phyloP scores from a whole-genome alignment of 2,113 vertebrate genomes.

The Antechinus flavipes region DNA sequence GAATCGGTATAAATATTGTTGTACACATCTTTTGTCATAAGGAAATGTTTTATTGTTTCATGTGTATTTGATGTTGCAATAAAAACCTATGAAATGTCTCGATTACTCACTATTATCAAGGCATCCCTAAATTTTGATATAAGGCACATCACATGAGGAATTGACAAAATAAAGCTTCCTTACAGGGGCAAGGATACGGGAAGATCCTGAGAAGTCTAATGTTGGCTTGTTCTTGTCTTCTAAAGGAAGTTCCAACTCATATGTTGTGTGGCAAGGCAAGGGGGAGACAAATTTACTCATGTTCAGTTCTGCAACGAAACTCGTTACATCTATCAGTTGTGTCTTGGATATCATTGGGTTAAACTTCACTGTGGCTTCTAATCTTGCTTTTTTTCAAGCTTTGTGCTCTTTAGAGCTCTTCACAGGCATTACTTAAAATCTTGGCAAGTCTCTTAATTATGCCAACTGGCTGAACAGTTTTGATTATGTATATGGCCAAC shows the following conservation, averaged over 20 bases:
- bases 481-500: neutral
- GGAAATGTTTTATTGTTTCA: neutral
- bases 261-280: neutral
- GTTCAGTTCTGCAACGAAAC: neutral
- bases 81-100: neutral
- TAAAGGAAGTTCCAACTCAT: neutral
- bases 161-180: neutral
- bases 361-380: neutral
- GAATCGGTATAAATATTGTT: no score
- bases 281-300: neutral
- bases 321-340: neutral
- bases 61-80: neutral
- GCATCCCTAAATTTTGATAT: neutral
- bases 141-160: neutral
- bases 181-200: neutral
- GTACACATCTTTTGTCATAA: neutral
- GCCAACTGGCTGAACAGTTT: neutral
- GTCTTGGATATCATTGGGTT: neutral
- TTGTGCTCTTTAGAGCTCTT: neutral
- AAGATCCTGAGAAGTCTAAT: neutral
- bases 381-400: neutral
- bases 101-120: neutral
- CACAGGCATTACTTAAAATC: neutral
- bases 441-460: neutral
- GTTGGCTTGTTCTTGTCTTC: neutral